phyloP scores from a whole-genome alignment of 2,888 invertebrate species.

The Phyto melanocephala region DNA sequence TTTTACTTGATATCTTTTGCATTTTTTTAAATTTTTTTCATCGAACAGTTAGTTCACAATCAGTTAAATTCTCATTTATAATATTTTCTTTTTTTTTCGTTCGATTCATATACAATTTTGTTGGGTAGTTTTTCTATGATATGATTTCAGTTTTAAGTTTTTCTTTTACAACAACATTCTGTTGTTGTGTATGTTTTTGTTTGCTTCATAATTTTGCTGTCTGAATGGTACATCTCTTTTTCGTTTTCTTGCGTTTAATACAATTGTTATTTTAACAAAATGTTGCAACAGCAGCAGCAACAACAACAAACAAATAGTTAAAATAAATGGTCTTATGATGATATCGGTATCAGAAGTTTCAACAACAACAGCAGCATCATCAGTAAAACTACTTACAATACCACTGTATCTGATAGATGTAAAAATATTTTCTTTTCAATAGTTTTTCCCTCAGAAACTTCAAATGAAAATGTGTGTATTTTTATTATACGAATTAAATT shows the following conservation, averaged over 20 bases:
- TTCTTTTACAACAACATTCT: too few species aligned
- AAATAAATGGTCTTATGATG: slow-evolving; percentile 50
- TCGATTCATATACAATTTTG: neutral
- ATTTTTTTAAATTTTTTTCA: neutral
- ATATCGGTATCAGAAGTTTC: slow-evolving; percentile 39
- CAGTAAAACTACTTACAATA: slow-evolving; percentile 2
- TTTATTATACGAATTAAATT: neutral
- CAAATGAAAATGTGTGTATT: neutral
- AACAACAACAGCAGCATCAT: neutral
- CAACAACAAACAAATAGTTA: slow-evolving; percentile 36
- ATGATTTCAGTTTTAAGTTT: slow-evolving; percentile 27
- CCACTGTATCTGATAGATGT: neutral
- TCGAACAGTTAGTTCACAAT: slow-evolving; percentile 30
- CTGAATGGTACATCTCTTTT: slow-evolving; percentile 37
- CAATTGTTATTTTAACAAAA: slow-evolving; percentile 57
- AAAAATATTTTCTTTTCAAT: slow-evolving; percentile 25
- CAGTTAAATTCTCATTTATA: slow-evolving; percentile 56
- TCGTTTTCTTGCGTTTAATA: slow-evolving; percentile 27
- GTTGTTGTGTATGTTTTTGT: neutral
- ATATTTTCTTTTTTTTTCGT: slow-evolving; percentile 21
- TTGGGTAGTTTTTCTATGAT: slow-evolving; percentile 8
- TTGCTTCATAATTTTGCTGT: slow-evolving; percentile 42
- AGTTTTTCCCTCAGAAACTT: neutral
- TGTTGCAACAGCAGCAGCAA: slow-evolving; percentile 13
- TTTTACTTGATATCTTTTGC: slow-evolving; percentile 35